Conservation (phyloP, 2,888 invertebrate genomes). For the Trichopoda pennipes region DNA sequence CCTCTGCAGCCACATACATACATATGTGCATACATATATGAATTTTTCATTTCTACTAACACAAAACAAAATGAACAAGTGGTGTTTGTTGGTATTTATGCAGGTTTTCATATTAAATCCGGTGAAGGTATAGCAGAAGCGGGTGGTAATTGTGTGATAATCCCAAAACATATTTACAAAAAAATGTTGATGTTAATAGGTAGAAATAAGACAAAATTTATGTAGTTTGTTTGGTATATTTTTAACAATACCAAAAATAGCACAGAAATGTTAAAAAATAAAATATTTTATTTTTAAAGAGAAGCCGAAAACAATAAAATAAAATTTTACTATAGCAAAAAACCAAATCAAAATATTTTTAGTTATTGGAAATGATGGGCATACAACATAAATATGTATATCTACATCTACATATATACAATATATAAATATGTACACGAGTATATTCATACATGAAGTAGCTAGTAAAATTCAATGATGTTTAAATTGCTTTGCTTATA, state of each 20-base stretch:
- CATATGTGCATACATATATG: not conserved
- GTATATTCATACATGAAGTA: not conserved
- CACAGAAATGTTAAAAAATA: too few relatives aligned
- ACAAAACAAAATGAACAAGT: constrained; percentile 9
- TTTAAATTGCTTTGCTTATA: not conserved
- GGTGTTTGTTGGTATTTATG: constrained; percentile 26
- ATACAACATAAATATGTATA: too few relatives aligned
- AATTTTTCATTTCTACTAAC: too few relatives aligned
- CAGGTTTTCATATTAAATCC: constrained; percentile 17
- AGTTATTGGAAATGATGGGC: too few relatives aligned
- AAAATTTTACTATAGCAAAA: too few relatives aligned
- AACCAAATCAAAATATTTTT: too few relatives aligned
- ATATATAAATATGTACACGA: too few relatives aligned
- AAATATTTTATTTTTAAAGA: too few relatives aligned
- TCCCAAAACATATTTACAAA: not conserved
- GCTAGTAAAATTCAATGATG: constrained; percentile 7
- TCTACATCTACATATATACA: too few relatives aligned
- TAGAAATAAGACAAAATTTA: not conserved
- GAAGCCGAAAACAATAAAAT: too few relatives aligned
- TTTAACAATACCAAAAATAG: too few relatives aligned
- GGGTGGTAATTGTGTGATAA: not conserved
- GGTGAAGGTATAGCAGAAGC: not conserved
- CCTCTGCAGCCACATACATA: constrained; percentile 29
- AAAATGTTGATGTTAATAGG: not conserved
- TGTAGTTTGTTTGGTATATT: too few relatives aligned